Base-by-base conservation (phyloP, 2,888 invertebrate species). In the Epicampocera succincta region DNA sequence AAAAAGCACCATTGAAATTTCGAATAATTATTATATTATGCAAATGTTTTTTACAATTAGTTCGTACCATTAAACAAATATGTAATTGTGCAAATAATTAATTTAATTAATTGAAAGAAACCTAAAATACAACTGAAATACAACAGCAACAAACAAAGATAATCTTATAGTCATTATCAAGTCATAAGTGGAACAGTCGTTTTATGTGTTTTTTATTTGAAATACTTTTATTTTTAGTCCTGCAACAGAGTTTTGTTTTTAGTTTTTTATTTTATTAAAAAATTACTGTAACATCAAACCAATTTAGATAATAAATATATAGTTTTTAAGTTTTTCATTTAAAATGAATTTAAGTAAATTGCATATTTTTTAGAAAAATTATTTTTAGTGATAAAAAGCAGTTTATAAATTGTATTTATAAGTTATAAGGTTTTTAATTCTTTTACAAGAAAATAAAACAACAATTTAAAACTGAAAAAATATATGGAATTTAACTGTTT, bases 401-500 rank as follows among this genome's bases (percentile, higher is more conserved):
- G 4, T 13, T 19, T 50, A 75, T 50, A 71, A 52, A 21, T 15
- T 21, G 38, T 33, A 50, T 40, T 58, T 56, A 12, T 29, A 58
- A 68, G 46, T 44, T 46, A 60, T 5, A 38, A 38, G 19, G 6
- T 54, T 58, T 44, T 54, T 61, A 50, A 58, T 40, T 66, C 46
- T 58, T 56, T 12, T 29, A 46, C 19, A 25, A 1, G 4, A 68
- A 56, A 5, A 42, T 29, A 1, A 15, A 40, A 50, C 38, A 21
- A 13, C 0, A 21, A 46, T 56, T 72, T 0, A n/a, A n/a, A n/a
- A n/a, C 52, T 17, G 56, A 40, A 50, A 54, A 60, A 58, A 65
- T 78, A 84, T n/a, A n/a, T n/a, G n/a, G 83, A 84, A 82, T 82
- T 84, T 80, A 84, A 82, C 75, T 78, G 84, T 84, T 82, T 84